Base-by-base conservation (phyloP, 1,140 invertebrate genomes). In the Cherax quadricarinatus region DNA sequence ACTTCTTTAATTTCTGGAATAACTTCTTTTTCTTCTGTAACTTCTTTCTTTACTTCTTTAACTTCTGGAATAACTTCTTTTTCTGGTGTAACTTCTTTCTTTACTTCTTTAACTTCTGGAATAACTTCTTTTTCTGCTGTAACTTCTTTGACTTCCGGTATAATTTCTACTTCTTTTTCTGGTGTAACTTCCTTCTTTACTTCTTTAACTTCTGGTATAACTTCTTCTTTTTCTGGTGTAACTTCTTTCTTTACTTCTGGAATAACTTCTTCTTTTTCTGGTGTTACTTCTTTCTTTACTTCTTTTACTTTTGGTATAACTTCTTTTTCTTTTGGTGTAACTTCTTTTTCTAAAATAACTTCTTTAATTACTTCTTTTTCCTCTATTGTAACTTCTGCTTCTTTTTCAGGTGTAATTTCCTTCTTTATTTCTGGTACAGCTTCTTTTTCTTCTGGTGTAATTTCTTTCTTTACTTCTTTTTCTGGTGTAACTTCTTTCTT, bases 71-170 rank as follows among this genome's bases (percentile, higher is more conserved):
- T 41, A 2, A 41, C 30, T 18, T 73, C 81, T 53, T 21, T 14
- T 48, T 41, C 6, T 84, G 66, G 49, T 82, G 83, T 85, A 5
- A 86, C 93, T 70, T 9, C 66, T 18, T 70, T 82, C n/a, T 73
- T 57, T 24, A 57, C 53, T 30, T 78, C 84, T 30, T 51, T 66
- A 83, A 10, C 5, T 82, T n/a, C n/a, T n/a, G n/a, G n/a, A n/a
- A n/a, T n/a, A n/a, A 57, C 5, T 16, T 51, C 30, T 41, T 41
- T 41, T 84, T 84, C 51, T 21, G 30, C 12, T 48, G 49, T 73
- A 49, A 49, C 41, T 87, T 62, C n/a, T 41, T n/a, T n/a, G n/a
- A n/a, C n/a, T n/a, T n/a, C n/a, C n/a, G n/a, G n/a, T n/a, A n/a
- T n/a, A n/a, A n/a, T n/a, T n/a, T 49, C 82, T 62, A 21, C 70